These are phyloP conservation scores for Lysiphlebus fabarum DNA, from an alignment of 1,140 invertebrate genomes.

Conservation along the genomic window DNA sequence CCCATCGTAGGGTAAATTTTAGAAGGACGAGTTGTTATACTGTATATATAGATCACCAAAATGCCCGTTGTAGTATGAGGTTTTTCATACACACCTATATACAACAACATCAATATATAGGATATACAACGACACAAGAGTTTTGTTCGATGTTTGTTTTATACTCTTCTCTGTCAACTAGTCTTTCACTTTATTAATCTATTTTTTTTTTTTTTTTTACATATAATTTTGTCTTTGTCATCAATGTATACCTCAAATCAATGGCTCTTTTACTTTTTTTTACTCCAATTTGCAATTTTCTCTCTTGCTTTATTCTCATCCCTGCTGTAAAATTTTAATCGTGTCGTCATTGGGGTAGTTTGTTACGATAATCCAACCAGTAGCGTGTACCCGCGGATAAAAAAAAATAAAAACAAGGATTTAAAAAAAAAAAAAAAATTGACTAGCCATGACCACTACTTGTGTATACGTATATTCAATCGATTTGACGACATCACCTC, in stretches of 20 bases:
- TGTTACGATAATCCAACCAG: slow-evolving; percentile 35
- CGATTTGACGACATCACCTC: slow-evolving; percentile 29
- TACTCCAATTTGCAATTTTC: slow-evolving; percentile 25
- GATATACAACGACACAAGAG: neutral
- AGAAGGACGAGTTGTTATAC: neutral
- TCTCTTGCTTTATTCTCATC: slow-evolving; percentile 31
- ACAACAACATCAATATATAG: slow-evolving; percentile 11
- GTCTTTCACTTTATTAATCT: neutral
- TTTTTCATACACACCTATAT: neutral
- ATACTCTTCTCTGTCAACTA: slow-evolving; percentile 17
- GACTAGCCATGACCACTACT: slow-evolving; percentile 14
- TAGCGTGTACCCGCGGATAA: slow-evolving; percentile 30
- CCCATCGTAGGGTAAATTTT: slow-evolving; percentile 18
- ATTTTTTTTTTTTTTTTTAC: neutral
- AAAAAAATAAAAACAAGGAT: slow-evolving; percentile 20
- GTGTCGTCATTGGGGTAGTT: slow-evolving; percentile 46
- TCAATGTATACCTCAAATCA: slow-evolving; percentile 24
- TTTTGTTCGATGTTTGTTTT: slow-evolving; percentile 13
- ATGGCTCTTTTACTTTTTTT: slow-evolving; percentile 32
- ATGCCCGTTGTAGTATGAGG: too few relatives aligned
- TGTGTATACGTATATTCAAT: slow-evolving; percentile 13
- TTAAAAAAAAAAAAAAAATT: slow-evolving; percentile 21
- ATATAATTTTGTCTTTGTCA: slow-evolving; percentile 24
- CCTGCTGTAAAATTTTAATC: slow-evolving; percentile 49
- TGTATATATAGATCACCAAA: too few relatives aligned